Evolutionary conservation across 2,888 invertebrate genomes (phyloP).

Genomic region (Dromius quadrimaculatus): DNA sequence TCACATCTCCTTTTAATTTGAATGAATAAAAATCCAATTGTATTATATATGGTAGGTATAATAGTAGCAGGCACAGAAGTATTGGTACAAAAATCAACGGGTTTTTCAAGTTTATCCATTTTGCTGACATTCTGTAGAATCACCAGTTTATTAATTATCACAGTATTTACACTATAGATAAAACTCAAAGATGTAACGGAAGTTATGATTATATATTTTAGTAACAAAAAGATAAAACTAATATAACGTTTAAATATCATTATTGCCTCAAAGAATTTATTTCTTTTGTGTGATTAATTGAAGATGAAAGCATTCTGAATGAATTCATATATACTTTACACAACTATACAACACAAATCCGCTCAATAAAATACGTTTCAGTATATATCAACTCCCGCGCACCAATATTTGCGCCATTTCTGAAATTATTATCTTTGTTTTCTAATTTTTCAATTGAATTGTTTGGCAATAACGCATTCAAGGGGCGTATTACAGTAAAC

Average conservation of each 20-base stretch:
- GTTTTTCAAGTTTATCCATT: slow-evolving; percentile 36
- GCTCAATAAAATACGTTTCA: slow-evolving; percentile 37
- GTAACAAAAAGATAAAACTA: slow-evolving; percentile 36
- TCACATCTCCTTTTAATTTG: slow-evolving; percentile 17
- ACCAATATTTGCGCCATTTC: no score
- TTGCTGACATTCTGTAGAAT: slow-evolving; percentile 31
- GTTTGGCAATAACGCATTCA: no score
- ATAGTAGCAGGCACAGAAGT: slow-evolving; percentile 18
- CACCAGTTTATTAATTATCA: slow-evolving; percentile 32
- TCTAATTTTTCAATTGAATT: no score
- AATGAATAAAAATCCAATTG: slow-evolving; percentile 36
- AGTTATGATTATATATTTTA: slow-evolving; percentile 7
- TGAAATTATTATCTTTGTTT: no score
- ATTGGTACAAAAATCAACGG: slow-evolving; percentile 36
- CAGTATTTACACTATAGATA: slow-evolving; percentile 8
- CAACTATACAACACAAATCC: slow-evolving; percentile 29
- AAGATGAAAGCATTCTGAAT: slow-evolving; percentile 12
- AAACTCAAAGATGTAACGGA: slow-evolving; percentile 8
- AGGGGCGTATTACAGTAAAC: no score
- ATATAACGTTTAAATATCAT: slow-evolving; percentile 36
- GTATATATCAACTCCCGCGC: slow-evolving; percentile 29
- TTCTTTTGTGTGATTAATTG: slow-evolving; percentile 2
- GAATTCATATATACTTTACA: slow-evolving; percentile 10
- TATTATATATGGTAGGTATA: slow-evolving; percentile 35
- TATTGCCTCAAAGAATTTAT: slow-evolving; percentile 16